Evolutionary conservation across 2,797 vertebrate genomes (phyloP).

Genomic region (Hippopotamyrus pictus): DNA sequence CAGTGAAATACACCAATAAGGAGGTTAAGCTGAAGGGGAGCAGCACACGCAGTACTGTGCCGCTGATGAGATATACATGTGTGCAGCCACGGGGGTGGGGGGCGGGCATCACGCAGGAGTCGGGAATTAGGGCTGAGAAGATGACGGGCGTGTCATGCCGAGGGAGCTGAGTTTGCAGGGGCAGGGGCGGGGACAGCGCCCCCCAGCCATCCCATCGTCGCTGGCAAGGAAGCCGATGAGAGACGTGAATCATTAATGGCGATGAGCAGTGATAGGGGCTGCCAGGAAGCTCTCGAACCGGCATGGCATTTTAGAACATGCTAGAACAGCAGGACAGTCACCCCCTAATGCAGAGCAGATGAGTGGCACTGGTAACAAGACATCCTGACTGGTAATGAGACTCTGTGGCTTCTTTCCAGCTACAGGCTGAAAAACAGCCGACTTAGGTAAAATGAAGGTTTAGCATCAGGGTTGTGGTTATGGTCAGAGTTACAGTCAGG

Average conservation of each 20-base stretch:
- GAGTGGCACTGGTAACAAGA: background rate
- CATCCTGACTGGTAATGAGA: background rate
- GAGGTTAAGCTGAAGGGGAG: background rate
- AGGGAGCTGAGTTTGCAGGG: background rate
- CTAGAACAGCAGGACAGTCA: background rate
- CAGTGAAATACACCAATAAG: background rate
- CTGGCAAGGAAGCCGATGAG: background rate
- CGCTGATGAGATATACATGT: background rate
- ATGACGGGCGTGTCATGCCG: background rate
- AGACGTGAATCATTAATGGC: background rate
- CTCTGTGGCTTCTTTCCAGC: background rate
- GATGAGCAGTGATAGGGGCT: background rate
- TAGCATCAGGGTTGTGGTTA: background rate
- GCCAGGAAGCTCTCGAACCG: background rate
- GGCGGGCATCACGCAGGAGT: background rate
- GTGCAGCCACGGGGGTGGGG: background rate
- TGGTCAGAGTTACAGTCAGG: background rate
- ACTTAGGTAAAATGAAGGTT: background rate
- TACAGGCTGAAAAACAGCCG: background rate
- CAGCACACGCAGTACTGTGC: background rate
- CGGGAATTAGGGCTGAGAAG: background rate
- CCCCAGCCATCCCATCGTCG: background rate
- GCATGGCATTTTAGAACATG: background rate
- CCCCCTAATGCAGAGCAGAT: background rate
- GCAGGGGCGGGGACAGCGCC: background rate